Percentiles rank a stretch among this genome's conserved stretches.
These are phyloP conservation scores for Sialia sialis DNA, from an alignment of 2,113 vertebrate genomes.

Conservation along the genomic window DNA sequence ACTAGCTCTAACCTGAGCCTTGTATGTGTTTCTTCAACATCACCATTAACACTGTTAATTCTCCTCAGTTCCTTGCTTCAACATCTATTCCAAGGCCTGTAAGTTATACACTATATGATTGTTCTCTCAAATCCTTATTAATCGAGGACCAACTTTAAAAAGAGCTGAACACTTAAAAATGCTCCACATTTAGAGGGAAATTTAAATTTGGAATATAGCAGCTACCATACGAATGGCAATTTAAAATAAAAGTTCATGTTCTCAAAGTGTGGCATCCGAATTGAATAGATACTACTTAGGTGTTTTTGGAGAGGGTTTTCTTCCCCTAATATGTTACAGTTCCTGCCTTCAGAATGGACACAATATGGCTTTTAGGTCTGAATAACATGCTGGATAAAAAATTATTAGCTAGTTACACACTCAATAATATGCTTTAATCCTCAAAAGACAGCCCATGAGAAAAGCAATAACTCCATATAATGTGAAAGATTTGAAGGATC, in stretches of 20 bases:
- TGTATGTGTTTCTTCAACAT: neutral
- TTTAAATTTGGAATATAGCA: neutral
- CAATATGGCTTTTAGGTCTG: neutral
- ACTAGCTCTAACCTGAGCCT: neutral
- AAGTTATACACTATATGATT: neutral
- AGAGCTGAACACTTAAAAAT: neutral
- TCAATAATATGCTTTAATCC: neutral
- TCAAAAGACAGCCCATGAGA: neutral
- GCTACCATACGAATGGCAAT: fast-evolving
- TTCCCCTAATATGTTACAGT: neutral
- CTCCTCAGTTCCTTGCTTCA: neutral
- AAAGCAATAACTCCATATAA: neutral
- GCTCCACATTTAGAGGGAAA: neutral
- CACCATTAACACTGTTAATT: neutral
- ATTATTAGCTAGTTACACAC: neutral
- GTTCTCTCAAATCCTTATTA: neutral
- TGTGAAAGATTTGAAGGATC: neutral
- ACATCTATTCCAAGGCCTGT: neutral
- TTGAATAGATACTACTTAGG: neutral
- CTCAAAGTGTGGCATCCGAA: neutral
- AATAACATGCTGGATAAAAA: neutral
- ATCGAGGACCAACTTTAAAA: neutral
- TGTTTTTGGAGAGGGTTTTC: neutral
- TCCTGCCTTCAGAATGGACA: neutral
- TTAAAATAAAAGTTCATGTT: neutral